Evolutionary conservation across 2,888 invertebrate genomes (phyloP).

Genomic region (Trichogramma evanescens): DNA sequence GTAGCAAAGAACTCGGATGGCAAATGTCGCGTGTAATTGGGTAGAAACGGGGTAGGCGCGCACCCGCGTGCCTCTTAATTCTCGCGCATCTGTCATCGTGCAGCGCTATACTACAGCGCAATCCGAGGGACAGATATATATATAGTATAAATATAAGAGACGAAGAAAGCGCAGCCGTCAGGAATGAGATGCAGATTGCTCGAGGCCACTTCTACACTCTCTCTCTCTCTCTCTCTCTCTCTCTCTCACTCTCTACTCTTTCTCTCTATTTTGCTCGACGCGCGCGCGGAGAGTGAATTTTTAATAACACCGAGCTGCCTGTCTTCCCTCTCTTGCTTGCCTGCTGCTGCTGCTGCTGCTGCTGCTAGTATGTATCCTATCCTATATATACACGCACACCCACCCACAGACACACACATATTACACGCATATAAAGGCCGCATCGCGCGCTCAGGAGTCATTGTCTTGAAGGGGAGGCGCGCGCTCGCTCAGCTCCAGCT

Average conservation of each 20-base stretch:
- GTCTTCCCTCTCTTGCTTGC: not conserved
- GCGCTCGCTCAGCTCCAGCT: too few relatives aligned
- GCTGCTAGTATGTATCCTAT: not conserved
- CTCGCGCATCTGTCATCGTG: not conserved
- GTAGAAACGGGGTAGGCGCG: slow-evolving; percentile 23
- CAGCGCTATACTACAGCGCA: not conserved
- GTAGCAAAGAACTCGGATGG: slow-evolving; percentile 20
- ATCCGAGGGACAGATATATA: not conserved
- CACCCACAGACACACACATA: too few relatives aligned
- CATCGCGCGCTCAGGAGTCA: too few relatives aligned
- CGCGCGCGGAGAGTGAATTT: slow-evolving; percentile 42
- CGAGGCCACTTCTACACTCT: slow-evolving; percentile 43
- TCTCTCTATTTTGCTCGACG: too few relatives aligned
- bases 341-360: slow-evolving; percentile 3
- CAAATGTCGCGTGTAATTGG: slow-evolving; percentile 35
- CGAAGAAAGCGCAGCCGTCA: slow-evolving; percentile 29
- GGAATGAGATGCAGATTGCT: slow-evolving; percentile 49
- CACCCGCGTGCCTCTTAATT: slow-evolving; percentile 4
- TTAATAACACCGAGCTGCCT: slow-evolving; percentile 41
- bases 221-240: slow-evolving; percentile 13
- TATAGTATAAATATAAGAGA: not conserved
- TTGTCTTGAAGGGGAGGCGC: too few relatives aligned
- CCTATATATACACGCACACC: too few relatives aligned
- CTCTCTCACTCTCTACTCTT: not conserved
- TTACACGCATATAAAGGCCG: too few relatives aligned